Evolutionary conservation across 2,797 vertebrate species (phyloP).

Genomic region (Lycodopsis pacificus): DNA sequence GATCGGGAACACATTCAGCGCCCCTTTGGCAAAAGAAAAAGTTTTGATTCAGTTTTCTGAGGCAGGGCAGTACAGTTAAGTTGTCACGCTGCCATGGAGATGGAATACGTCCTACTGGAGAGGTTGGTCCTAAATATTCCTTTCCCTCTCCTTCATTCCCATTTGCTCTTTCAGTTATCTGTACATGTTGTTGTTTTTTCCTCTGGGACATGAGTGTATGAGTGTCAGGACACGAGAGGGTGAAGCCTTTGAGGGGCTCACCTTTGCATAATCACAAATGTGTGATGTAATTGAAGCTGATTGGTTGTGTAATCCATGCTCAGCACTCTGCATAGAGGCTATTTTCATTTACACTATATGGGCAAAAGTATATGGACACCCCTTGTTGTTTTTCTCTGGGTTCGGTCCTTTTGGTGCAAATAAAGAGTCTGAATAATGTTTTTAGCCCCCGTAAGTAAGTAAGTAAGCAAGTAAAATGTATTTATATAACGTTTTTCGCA

Average conservation of each 20-base stretch:
- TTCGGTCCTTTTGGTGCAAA: not conserved
- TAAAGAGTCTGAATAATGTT: not conserved
- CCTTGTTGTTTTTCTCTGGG: not conserved
- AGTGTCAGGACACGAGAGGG: conserved; percentile 17
- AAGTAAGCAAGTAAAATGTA: no score
- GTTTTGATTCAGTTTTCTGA: conserved; percentile 64
- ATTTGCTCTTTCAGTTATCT: conserved; percentile 51
- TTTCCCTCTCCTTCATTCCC: conserved; percentile 34
- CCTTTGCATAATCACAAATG: conserved; percentile 59
- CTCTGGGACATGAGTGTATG: not conserved
- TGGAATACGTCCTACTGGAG: conserved; percentile 73
- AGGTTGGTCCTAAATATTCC: conserved; percentile 63
- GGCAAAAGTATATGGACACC: conserved; percentile 13
- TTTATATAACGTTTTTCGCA: no score
- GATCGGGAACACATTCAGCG: conserved; percentile 60
- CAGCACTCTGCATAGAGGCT: not conserved
- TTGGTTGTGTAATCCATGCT: conserved; percentile 62
- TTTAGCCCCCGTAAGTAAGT: no score
- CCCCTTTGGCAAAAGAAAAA: conserved; percentile 59
- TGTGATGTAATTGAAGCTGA: conserved; percentile 67
- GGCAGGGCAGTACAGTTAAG: conserved; percentile 45
- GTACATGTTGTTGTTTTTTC: not conserved
- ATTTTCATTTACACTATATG: conserved; percentile 22
- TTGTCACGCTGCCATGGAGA: conserved; percentile 72
- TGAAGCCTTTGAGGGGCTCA: conserved; percentile 40